Conservation (phyloP, 2,888 invertebrate genomes). For the Ecdyonurus torrentis region DNA sequence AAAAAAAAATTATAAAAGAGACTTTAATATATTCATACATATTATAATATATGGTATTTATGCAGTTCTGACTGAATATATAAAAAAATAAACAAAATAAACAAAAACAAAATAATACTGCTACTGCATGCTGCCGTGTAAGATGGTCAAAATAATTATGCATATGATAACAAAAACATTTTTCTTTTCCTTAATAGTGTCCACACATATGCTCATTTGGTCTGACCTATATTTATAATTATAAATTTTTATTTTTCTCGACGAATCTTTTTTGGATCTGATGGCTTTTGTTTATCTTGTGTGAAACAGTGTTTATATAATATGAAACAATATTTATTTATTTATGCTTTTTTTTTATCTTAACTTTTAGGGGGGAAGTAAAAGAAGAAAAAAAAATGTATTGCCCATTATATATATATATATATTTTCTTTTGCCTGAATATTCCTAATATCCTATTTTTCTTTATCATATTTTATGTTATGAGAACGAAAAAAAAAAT, state of each 20-base stretch:
- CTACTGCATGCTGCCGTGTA: not conserved
- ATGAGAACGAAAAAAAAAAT: too few species aligned
- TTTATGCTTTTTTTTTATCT: not conserved
- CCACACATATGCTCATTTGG: not conserved
- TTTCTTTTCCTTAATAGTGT: too few species aligned
- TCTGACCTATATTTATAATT: too few species aligned
- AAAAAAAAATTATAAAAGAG: too few species aligned
- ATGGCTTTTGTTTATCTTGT: not conserved
- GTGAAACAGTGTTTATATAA: not conserved
- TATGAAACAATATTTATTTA: too few species aligned
- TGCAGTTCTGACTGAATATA: not conserved
- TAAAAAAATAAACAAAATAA: not conserved
- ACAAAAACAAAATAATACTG: not conserved
- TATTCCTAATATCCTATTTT: not conserved
- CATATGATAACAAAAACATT: too few species aligned
- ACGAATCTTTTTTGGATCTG: not conserved
- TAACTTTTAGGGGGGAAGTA: not conserved
- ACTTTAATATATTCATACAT: not conserved
- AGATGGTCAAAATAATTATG: not conserved
- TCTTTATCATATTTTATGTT: not conserved
- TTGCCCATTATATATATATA: not conserved
- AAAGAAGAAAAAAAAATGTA: too few species aligned
- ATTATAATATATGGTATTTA: not conserved
- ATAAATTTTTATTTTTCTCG: too few species aligned
- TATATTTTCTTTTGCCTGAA: not conserved